Conservation (phyloP, 2,797 vertebrate species). For the Pseudochromis fuscus region DNA sequence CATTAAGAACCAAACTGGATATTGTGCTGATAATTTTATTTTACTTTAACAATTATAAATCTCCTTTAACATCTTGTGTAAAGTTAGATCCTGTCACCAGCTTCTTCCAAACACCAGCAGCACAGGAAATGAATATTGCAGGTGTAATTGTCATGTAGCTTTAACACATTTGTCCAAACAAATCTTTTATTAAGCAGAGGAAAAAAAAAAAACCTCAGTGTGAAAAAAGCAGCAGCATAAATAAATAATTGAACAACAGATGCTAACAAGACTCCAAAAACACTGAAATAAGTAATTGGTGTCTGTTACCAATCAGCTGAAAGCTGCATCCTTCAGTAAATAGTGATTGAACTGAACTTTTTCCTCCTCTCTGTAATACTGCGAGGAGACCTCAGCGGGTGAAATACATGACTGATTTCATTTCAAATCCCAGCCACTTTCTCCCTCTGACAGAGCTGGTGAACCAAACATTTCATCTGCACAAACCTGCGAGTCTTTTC, state of each 20-base stretch:
- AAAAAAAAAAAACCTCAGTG: too few relatives aligned
- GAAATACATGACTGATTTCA: conserved; percentile 66
- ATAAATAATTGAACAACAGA: background rate
- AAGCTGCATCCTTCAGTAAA: conserved; percentile 22
- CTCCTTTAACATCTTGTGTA: too few relatives aligned
- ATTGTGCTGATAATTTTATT: background rate
- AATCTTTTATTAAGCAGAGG: background rate
- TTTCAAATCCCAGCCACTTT: conserved; percentile 59
- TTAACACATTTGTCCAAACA: background rate
- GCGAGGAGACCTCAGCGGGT: conserved; percentile 33
- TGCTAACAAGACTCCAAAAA: too few relatives aligned
- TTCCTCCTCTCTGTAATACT: conserved; percentile 23
- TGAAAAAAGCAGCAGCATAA: background rate
- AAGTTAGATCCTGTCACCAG: too few relatives aligned
- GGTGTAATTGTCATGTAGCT: background rate
- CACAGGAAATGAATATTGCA: too few relatives aligned
- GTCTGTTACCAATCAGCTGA: background rate
- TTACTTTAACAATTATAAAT: too few relatives aligned
- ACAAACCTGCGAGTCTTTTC: conserved; percentile 57
- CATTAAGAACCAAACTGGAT: too few relatives aligned
- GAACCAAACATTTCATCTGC: conserved; percentile 73
- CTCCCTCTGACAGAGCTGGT: conserved; percentile 56
- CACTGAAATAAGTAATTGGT: background rate
- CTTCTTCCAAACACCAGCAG: too few relatives aligned
- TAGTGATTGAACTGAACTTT: conserved; percentile 20